Evolutionary conservation across 2,113 vertebrate species (phyloP).

Genomic region (Lepus europaeus): DNA sequence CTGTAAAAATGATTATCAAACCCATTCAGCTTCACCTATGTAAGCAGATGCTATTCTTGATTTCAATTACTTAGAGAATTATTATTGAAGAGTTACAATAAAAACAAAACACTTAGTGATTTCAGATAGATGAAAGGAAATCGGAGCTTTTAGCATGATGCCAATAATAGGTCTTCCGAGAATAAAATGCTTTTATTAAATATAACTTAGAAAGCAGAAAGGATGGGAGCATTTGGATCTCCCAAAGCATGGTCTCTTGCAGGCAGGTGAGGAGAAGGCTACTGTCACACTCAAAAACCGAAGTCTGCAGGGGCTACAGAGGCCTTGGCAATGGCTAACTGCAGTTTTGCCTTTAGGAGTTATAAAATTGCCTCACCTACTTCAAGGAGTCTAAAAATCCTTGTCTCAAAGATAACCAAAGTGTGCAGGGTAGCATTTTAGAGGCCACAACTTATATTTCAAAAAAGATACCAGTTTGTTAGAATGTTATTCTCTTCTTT

Average conservation of each 20-base stretch:
- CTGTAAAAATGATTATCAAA: slow-evolving; percentile 32
- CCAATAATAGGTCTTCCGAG: background rate
- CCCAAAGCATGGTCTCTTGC: background rate
- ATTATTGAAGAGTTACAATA: slow-evolving; percentile 21
- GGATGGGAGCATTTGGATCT: background rate
- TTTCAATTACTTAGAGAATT: slow-evolving; percentile 33
- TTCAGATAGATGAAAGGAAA: slow-evolving; percentile 49
- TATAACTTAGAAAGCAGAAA: background rate
- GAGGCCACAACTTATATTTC: background rate
- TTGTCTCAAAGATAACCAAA: background rate
- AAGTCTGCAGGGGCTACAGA: background rate
- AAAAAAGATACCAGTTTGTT: background rate
- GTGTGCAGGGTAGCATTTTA: background rate
- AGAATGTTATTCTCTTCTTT: background rate
- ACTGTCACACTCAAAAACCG: background rate
- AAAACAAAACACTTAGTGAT: slow-evolving; percentile 40
- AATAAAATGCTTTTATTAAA: background rate
- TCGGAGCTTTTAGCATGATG: background rate
- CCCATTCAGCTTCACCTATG: slow-evolving; percentile 7
- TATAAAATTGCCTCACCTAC: background rate
- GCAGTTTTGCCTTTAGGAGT: background rate
- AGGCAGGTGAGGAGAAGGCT: background rate
- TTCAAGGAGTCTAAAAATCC: background rate
- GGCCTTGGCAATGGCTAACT: background rate
- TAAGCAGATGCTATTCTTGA: slow-evolving; percentile 5